Conservation (phyloP, 2,888 invertebrate genomes). For the Diplazon laetatorius region DNA sequence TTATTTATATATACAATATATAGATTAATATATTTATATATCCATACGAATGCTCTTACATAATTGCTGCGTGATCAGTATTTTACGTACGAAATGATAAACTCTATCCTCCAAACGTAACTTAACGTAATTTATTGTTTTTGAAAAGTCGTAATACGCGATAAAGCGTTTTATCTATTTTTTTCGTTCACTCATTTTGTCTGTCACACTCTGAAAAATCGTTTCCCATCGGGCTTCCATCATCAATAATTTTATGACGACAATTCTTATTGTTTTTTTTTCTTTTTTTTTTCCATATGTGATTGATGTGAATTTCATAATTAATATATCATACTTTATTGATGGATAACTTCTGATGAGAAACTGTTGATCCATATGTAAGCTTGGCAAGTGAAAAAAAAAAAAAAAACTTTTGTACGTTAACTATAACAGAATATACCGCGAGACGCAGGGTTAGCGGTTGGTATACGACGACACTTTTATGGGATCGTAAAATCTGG, state of each 20-base stretch:
- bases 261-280: background rate
- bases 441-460: constrained; percentile 13
- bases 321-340: constrained; percentile 16
- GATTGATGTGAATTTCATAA: background rate
- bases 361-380: background rate
- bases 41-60: background rate
- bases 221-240: no score
- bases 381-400: constrained; percentile 5
- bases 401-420: constrained; percentile 31
- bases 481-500: constrained; percentile 29
- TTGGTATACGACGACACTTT: constrained; percentile 1
- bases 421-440: background rate
- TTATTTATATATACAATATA: background rate
- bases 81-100: constrained; percentile 19
- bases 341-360: constrained; percentile 5
- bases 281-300: background rate
- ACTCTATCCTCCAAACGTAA: background rate
- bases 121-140: background rate
- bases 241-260: constrained; percentile 1
- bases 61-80: background rate
- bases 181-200: background rate
- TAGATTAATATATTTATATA: no score
- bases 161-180: background rate
- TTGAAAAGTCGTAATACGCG: constrained; percentile 5
- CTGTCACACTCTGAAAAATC: constrained; percentile 7